Evolutionary conservation across 2,797 vertebrate genomes (phyloP), one percentile per base, ranked within the genome.

Genomic region (Esox lucius): DNA sequence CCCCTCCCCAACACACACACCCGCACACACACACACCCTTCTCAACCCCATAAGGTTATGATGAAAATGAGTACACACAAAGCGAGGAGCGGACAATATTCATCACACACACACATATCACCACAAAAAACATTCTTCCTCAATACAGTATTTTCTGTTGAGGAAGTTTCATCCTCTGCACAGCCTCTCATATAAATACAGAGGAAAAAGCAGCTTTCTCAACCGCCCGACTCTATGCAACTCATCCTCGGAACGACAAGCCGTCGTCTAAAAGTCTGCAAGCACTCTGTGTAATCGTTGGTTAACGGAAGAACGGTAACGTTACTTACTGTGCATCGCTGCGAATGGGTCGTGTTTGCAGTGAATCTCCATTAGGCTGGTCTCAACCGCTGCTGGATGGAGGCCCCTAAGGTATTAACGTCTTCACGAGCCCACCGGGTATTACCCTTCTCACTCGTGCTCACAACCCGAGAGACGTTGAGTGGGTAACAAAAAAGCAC

Each of bases 331-430:
- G 95, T 99, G 97, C 97, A 99, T 98, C 79, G 97, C 97, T 85
- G 97, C 97, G 89, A 99, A 99, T 90, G 97, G 97, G 94, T 98
- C 97, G 96, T 98, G 97, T 92, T 99, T 99, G 95, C 97, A 99
- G 93, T 99, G 97, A 94, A 99, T 98, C 95, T 99, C 97, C 97
- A 99, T 99, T 90, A 87, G 88, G 87, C 85, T 86, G 84, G 83
- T 88, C 87, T 91, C 31, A 65, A 22, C 33, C 78, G 79, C 75
- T 49, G 62, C 75, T 70, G 78, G 64, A 80, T 82, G 80, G 24
- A 84, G 86, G 76, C 72, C 84, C 86, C 84, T 59, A 56, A 68
- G 73, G 80, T 72, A 26, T 33, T 28, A 81, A 75, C 72, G 79
- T 75, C 70, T 84, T 76, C 81, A 75, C 86, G 85, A 86, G 71